Evolutionary conservation across 1,140 invertebrate genomes (phyloP), one percentile per base, ranked within the genome.

Genomic region (Gonatopus flavifemur): DNA sequence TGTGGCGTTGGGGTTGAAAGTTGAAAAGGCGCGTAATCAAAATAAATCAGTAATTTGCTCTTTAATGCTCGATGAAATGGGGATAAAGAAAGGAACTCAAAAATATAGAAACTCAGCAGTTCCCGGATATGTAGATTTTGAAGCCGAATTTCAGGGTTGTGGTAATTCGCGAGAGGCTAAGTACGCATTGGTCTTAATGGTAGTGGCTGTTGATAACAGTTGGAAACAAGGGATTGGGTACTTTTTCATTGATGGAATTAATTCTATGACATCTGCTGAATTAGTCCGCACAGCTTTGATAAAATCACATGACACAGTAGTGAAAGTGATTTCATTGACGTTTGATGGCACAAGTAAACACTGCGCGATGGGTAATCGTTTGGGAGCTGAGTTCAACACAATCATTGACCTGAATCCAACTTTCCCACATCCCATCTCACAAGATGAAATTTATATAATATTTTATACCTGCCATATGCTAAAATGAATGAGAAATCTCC

Each of bases 31-130:
- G n/a, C n/a, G n/a, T n/a, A n/a, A n/a, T n/a, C n/a, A n/a, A n/a
- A n/a, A n/a, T n/a, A 49, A 50, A 5, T 31, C 25, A 10, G 35
- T 47, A n/a, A 28, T 52, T 15, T 25, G 33, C 13, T 31, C 21
- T 25, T 31, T 57, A 2, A 25, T 49, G 12, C 15, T 57, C 15
- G 55, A 55, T 49, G 44, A 43, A n/a, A 56, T 56, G 22, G 21
- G 51, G 4, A 41, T 55, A 19, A 42, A 22, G 13, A n/a, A 33
- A 13, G 6, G 15, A 33, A 33, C 15, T 6, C n/a, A n/a, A n/a
- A 6, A n/a, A 9, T 33, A 33, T 33, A 33, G 15, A 5, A 33
- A 33, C 5, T 5, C 5, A 8, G 15, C 5, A 8, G 10, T 33
- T 33, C 6, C 5, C 13, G 32, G 32, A 13, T 7, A 4, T 9